Evolutionary conservation across 2,888 invertebrate species (phyloP), one percentile per base, ranked within the genome.

Genomic region (Cryptophagus acutangulus): DNA sequence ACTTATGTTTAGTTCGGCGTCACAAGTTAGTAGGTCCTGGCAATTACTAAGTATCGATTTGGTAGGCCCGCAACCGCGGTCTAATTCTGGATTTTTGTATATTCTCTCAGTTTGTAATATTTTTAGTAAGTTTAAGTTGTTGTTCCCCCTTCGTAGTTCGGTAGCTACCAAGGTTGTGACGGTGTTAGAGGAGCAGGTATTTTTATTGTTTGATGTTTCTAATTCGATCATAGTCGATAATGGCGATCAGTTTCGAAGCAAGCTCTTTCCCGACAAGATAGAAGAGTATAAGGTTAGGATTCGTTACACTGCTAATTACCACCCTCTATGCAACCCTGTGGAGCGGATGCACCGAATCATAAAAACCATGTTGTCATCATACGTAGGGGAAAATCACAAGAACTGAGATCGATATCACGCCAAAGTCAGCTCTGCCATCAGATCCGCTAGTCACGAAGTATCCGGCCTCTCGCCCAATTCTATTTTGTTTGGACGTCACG

Each of bases 181-280:
- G 20, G 25, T 30, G n/a, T 17, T 57, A 5, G 46, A 52, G 30
- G 46, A 53, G n/a, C 17, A 43, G 4, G 45, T 55, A 0, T 56
- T 57, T 25, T 38, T 45, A n/a, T 10, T 49, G 8, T 61, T 53
- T 44, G 57, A 57, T 6, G 53, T 55, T 15, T 52, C 55, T 1
- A 42, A 48, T 37, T 31, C 16, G 1, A 17, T 55, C 3, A 53
- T 55, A 12, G 41, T 43, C n/a, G 58, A 62, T 33, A 61, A 60
- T 42, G 58, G 59, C 1, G 36, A 36, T 3, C 55, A 57, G 34
- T 59, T 54, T 41, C 28, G 38, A 1, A 17, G 41, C 5, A 31
- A 12, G 12, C 10, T 10, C 5, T 28, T 5, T 6, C 8, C 29
- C 5, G 41, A 43, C 28, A 34, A 46, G 5, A 16, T 24, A 28